Conservation (phyloP, 2,888 invertebrate genomes). For the Mycalesis mineus region DNA sequence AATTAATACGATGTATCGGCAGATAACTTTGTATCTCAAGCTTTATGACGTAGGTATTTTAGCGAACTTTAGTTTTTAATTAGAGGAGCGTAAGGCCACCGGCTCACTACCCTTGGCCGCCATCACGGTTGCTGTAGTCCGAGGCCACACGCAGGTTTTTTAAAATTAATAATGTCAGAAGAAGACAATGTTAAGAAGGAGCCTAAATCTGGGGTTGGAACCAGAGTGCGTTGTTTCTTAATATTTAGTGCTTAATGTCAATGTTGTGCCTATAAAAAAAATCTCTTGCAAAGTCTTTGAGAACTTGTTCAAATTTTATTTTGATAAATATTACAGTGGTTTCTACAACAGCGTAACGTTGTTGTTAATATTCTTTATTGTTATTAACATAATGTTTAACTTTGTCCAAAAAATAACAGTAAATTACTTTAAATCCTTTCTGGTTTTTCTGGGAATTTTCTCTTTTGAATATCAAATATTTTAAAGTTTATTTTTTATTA, state of each 20-base stretch:
- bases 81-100: background rate
- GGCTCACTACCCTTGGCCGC: background rate
- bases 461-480: too few relatives aligned
- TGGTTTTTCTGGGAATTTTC: too few relatives aligned
- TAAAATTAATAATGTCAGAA: background rate
- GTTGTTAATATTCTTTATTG: too few relatives aligned
- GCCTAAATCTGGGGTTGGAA: background rate
- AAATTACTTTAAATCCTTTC: too few relatives aligned
- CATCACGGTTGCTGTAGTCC: background rate
- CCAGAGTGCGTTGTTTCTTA: background rate
- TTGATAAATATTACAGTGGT: too few relatives aligned
- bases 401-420: too few relatives aligned
- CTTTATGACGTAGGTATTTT: background rate
- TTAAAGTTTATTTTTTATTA: too few relatives aligned
- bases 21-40: background rate
- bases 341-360: too few relatives aligned
- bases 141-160: constrained; percentile 38
- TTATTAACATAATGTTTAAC: too few relatives aligned
- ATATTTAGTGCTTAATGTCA: background rate
- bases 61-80: background rate
- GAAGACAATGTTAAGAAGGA: background rate
- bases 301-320: too few relatives aligned
- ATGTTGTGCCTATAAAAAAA: background rate
- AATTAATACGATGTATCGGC: background rate
- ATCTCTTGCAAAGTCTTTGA: too few relatives aligned